Percentiles rank a stretch among this genome's conserved stretches.
These are phyloP conservation scores for Drosophila elegans DNA, from an alignment of 1,140 invertebrate genomes.

Conservation along the genomic window DNA sequence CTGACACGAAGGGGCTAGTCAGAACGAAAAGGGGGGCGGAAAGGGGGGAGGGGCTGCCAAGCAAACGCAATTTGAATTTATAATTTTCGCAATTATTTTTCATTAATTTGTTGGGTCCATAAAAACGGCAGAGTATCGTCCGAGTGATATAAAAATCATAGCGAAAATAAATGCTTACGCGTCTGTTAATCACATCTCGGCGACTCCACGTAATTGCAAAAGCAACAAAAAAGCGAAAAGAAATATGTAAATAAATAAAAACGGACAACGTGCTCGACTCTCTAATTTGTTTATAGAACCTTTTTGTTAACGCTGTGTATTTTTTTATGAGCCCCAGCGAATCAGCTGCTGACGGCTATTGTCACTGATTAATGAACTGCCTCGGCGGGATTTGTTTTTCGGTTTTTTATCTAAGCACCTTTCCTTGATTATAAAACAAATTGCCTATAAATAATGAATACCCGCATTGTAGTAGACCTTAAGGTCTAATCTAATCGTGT, in stretches of 20 bases:
- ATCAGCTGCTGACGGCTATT: conserved; percentile 42
- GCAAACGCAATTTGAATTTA: conserved; percentile 79
- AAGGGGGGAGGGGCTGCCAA: background rate
- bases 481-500: conserved; percentile 7
- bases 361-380: conserved; percentile 69
- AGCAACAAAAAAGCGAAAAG: conserved; percentile 15
- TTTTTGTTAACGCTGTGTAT: conserved; percentile 22
- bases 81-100: conserved; percentile 82
- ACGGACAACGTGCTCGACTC: conserved; percentile 52
- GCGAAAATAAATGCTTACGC: conserved; percentile 80
- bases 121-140: conserved; percentile 54
- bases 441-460: conserved; percentile 70
- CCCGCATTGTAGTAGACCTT: conserved; percentile 6
- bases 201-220: conserved; percentile 44
- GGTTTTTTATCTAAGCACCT: conserved; percentile 15
- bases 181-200: conserved; percentile 53
- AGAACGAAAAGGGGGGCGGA: background rate
- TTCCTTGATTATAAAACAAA: conserved; percentile 58
- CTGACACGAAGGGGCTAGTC: conserved; percentile 35
- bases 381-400: conserved; percentile 31
- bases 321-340: conserved; percentile 45
- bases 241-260: conserved; percentile 52
- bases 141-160: conserved; percentile 76
- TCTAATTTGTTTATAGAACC: conserved; percentile 78
- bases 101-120: conserved; percentile 70